phyloP scores from a whole-genome alignment of 2,113 vertebrate species.

The Dicaeum eximium region DNA sequence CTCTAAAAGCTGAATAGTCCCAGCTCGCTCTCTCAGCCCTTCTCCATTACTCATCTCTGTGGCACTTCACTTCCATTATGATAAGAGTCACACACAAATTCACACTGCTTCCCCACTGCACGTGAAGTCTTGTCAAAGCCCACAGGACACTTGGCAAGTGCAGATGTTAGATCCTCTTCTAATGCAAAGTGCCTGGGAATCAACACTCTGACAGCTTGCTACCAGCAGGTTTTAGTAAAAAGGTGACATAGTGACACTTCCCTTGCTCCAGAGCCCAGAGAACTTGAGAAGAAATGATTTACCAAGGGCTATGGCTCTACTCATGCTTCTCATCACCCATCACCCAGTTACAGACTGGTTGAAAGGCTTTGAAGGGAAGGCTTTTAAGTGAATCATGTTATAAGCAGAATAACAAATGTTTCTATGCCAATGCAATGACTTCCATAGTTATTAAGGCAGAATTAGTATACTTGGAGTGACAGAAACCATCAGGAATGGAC shows the following conservation, averaged over 20 bases:
- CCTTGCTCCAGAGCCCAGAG: not conserved
- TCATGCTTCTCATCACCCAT: not conserved
- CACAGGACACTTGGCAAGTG: not conserved
- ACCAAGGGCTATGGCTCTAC: not conserved
- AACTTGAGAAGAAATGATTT: not conserved
- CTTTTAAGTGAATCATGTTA: not conserved
- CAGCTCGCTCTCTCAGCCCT: not conserved
- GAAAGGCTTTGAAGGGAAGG: not conserved
- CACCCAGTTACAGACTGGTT: not conserved
- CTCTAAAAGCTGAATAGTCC: not conserved
- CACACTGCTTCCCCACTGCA: not conserved
- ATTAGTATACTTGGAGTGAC: not conserved
- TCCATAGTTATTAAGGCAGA: not conserved
- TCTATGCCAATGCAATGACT: not conserved
- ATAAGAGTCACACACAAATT: not conserved
- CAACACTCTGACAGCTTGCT: not conserved
- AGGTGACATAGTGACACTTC: not conserved
- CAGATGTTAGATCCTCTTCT: not conserved
- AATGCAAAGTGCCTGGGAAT: not conserved
- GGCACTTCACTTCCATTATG: not conserved
- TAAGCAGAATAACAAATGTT: not conserved
- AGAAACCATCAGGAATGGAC: not conserved
- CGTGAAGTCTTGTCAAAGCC: not conserved
- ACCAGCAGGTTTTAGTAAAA: not conserved
- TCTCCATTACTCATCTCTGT: not conserved